A percentile compares a stretch with the other conserved stretches of the same genome.
Evolutionary conservation across 2,113 vertebrate species (phyloP).

Genomic region (Nannospalax galili): DNA sequence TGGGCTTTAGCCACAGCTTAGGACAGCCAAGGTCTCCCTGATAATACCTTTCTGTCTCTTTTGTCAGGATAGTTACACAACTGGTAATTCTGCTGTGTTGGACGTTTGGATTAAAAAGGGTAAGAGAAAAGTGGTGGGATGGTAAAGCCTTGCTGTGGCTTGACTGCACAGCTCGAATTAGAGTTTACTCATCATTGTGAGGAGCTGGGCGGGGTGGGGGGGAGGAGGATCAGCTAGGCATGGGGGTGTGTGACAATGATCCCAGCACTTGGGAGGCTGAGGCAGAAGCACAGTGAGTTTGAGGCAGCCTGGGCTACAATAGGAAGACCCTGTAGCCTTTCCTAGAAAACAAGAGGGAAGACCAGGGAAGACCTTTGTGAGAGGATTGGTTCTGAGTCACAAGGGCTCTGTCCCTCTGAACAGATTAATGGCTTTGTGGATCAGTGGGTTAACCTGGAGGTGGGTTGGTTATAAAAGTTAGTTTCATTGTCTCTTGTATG

Average conservation of each 20-base stretch:
- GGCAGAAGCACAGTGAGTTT: neutral
- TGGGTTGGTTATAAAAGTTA: neutral
- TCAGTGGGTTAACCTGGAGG: neutral
- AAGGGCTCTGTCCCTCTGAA: neutral
- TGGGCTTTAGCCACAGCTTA: neutral
- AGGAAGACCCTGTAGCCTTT: neutral
- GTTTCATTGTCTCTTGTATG: neutral
- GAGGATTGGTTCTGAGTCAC: neutral
- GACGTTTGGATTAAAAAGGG: neutral
- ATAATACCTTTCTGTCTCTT: neutral
- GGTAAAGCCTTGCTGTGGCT: neutral
- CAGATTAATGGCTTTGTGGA: neutral
- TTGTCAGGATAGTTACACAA: neutral
- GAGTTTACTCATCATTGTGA: neutral
- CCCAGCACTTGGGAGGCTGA: neutral
- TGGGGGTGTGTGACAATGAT: neutral
- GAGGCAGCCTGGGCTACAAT: neutral
- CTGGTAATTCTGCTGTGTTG: neutral
- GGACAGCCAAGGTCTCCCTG: neutral
- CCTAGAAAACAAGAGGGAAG: neutral
- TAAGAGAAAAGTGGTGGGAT: neutral
- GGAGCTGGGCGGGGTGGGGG: too few species aligned
- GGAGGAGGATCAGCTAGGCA: neutral
- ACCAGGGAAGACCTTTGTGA: neutral
- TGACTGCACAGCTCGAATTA: neutral